phyloP scores from a whole-genome alignment of 1,140 invertebrate genomes.

The Tetramorium simillimum region DNA sequence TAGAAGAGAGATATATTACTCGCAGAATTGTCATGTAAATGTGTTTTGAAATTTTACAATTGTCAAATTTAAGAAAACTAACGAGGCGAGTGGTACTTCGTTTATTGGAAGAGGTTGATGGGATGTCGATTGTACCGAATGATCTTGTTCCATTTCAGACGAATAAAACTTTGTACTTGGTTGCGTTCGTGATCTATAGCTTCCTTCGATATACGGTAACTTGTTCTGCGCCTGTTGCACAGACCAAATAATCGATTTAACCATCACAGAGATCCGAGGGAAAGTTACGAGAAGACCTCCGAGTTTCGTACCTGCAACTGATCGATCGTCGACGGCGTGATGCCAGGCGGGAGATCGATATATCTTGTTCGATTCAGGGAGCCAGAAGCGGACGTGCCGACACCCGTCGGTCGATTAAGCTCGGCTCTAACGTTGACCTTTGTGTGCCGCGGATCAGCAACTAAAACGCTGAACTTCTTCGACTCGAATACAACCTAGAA shows the following conservation, averaged over 20 bases:
- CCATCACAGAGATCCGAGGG: background rate
- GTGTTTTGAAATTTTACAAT: conserved; percentile 9
- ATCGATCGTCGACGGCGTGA: conserved; percentile 77
- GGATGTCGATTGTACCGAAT: conserved; percentile 54
- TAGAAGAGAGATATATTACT: background rate
- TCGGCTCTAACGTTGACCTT: conserved; percentile 88
- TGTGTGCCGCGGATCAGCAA: conserved; percentile 88
- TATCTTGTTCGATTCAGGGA: conserved; percentile 56
- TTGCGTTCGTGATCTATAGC: conserved; percentile 74
- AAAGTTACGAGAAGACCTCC: background rate
- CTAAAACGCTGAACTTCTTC: conserved; percentile 88
- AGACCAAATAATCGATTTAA: background rate
- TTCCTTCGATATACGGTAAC: conserved; percentile 60
- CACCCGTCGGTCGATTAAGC: conserved; percentile 72
- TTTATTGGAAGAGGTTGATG: conserved; percentile 55
- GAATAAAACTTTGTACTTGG: conserved; percentile 62
- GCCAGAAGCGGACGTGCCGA: conserved; percentile 60
- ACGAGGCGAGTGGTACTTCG: conserved; percentile 81
- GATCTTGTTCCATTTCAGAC: conserved; percentile 74
- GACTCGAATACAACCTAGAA: conserved; percentile 89
- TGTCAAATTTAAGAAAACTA: conserved; percentile 59
- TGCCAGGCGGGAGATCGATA: conserved; percentile 73
- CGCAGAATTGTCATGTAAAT: background rate
- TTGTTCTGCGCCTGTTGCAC: conserved; percentile 68
- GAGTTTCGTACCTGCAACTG: conserved; percentile 72